Conservation (phyloP, 2,888 invertebrate genomes). For the Cynaeus angustus region DNA sequence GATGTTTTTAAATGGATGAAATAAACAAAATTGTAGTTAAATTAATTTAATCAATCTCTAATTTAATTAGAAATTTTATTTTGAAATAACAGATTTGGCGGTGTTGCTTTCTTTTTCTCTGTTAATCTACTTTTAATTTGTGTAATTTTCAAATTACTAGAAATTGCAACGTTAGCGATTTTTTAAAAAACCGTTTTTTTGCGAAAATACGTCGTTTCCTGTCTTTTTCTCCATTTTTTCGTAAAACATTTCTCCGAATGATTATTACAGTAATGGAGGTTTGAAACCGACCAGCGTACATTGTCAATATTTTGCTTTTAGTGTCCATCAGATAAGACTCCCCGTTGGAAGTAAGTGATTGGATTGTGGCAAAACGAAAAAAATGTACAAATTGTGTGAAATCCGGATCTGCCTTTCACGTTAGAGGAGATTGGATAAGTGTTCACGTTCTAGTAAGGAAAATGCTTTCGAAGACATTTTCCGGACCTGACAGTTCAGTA, state of each 20-base stretch:
- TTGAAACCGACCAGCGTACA: neutral
- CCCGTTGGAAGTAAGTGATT: conserved; percentile 39
- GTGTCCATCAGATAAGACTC: conserved; percentile 27
- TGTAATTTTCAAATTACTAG: too few species aligned
- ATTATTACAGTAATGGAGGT: conserved; percentile 2
- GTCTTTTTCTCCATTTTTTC: too few species aligned
- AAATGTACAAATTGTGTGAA: conserved; percentile 44
- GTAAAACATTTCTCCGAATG: neutral
- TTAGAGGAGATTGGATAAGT: conserved; percentile 69
- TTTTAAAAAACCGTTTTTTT: neutral
- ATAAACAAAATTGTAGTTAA: too few species aligned
- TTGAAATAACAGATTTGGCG: too few species aligned
- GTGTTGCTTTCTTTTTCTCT: too few species aligned
- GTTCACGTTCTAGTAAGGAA: conserved; percentile 67
- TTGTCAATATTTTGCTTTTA: conserved; percentile 31
- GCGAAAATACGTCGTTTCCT: too few species aligned
- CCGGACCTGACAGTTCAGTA: conserved; percentile 71
- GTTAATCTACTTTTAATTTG: too few species aligned
- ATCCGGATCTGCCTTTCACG: conserved; percentile 50
- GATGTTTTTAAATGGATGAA: too few species aligned
- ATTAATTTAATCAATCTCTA: too few species aligned
- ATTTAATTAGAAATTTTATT: too few species aligned
- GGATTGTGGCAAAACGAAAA: conserved; percentile 36
- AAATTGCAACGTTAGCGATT: too few species aligned
- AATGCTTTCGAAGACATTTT: conserved; percentile 71